Percentiles rank a stretch among this genome's conserved stretches.
These are phyloP conservation scores for Lasioglossum malachurum DNA, from an alignment of 2,888 invertebrate genomes.

Conservation along the genomic window DNA sequence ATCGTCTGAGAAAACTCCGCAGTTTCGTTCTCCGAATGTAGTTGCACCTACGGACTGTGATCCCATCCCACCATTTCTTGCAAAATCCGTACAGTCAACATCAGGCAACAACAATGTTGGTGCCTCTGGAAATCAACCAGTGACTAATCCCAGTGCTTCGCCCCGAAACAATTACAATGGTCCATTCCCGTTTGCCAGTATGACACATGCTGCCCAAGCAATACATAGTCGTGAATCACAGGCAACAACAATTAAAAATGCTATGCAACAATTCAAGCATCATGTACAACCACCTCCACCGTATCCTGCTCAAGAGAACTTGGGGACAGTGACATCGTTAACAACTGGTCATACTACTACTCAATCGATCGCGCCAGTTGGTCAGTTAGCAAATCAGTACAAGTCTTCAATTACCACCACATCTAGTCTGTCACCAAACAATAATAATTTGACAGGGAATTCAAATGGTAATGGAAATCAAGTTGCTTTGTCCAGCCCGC, in stretches of 20 bases:
- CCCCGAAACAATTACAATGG: constrained; percentile 86
- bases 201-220: constrained; percentile 94
- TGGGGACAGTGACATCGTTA: constrained; percentile 81
- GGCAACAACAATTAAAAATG: constrained; percentile 76
- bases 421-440: constrained; percentile 80
- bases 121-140: constrained; percentile 75
- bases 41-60: constrained; percentile 94
- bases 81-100: constrained; percentile 79
- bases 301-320: constrained; percentile 83
- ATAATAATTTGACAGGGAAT: constrained; percentile 72
- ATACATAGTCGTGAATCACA: constrained; percentile 90
- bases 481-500: constrained; percentile 94
- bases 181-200: constrained; percentile 95
- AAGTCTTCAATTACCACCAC: constrained; percentile 77
- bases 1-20: constrained; percentile 84
- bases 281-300: constrained; percentile 85
- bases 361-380: constrained; percentile 80
- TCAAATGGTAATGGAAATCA: constrained; percentile 82
- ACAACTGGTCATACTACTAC: constrained; percentile 78
- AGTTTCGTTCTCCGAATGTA: constrained; percentile 93
- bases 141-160: constrained; percentile 82
- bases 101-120: constrained; percentile 74
- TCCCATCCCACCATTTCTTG: constrained; percentile 84
- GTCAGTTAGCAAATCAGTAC: constrained; percentile 77
- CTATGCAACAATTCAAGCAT: constrained; percentile 81